Base-by-base conservation (phyloP, 2,113 vertebrate species). In the Macaca fascicularis region DNA sequence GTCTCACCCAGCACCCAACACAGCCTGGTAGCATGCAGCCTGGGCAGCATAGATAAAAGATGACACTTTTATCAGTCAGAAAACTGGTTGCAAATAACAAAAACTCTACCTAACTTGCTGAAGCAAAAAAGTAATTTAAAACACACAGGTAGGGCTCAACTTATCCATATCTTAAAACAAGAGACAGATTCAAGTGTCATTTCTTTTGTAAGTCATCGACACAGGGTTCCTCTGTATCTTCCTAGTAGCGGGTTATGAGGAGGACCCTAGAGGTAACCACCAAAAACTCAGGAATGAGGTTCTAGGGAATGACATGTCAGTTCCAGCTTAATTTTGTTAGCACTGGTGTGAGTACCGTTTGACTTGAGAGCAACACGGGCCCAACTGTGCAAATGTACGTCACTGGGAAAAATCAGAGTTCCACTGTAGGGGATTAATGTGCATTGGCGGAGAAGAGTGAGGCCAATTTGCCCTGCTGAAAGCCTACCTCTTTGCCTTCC, bases 391-490 rank as follows among this genome's bases (percentile, higher is more conserved):
- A 86, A 96, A 96, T 67, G 88, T 52, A 72, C 27, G 79, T n/a
- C 38, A 5, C 76, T 79, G 69, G 27, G 69, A 91, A 90, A 92
- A 97, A 75, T 69, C 90, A 70, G 57, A 61, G 40, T n/a, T 72
- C 78, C 93, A 85, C 84, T 19, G n/a, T 38, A 14, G 40, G 88
- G 55, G 22, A 80, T 61, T 93, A 69, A 94, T 89, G 75, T 76
- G 52, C 82, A 40, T 16, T 89, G 91, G 72, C 72, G 79, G 82
- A 78, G 89, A 91, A 93, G 89, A 85, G 57, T 57, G 43, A 93
- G 55, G 76, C 45, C 82, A 92, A 86, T 97, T 96, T 97, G 20
- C 87, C 48, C 88, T 59, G 84, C 67, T 45, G 76, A 92, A 32
- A 78, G 70, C 32, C 43, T 35, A 43, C 74, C 92, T 50, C 83